These are phyloP conservation scores for Erythrolamprus reginae DNA, from an alignment of 2,113 vertebrate genomes.

Conservation along the genomic window DNA sequence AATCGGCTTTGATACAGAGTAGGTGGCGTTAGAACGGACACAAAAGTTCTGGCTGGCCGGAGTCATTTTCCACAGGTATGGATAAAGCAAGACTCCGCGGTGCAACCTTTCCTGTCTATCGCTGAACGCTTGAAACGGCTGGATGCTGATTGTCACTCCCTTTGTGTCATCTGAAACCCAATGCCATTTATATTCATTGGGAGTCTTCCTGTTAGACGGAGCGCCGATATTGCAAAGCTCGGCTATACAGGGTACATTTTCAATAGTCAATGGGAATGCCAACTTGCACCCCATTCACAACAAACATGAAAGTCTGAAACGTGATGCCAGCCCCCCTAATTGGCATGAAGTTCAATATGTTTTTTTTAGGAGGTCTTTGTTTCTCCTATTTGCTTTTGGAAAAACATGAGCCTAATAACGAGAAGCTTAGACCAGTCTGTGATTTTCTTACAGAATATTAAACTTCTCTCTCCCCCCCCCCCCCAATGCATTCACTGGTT, in stretches of 20 bases:
- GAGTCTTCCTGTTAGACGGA: neutral
- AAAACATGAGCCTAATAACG: neutral
- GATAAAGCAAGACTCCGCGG: neutral
- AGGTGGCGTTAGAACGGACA: neutral
- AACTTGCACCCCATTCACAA: neutral
- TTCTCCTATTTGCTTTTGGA: neutral
- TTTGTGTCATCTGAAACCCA: neutral
- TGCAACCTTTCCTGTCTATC: neutral
- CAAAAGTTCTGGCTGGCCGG: neutral
- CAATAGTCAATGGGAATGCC: conserved; percentile 7
- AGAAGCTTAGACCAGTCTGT: conserved; percentile 3
- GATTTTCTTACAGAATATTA: neutral
- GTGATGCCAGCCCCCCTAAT: neutral
- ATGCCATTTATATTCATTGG: neutral
- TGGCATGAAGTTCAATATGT: neutral
- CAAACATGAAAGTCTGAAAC: neutral
- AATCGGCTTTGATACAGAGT: neutral
- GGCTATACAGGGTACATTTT: conserved; percentile 6
- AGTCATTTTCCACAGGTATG: neutral
- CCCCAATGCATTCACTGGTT: neutral
- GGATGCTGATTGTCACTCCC: neutral
- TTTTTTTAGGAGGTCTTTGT: neutral
- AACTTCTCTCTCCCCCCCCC: neutral
- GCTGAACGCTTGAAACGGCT: neutral
- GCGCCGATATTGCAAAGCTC: neutral